A percentile compares a stretch with the other conserved stretches of the same genome.
Evolutionary conservation across 2,797 vertebrate genomes (phyloP).

Genomic region (Todus mexicanus): DNA sequence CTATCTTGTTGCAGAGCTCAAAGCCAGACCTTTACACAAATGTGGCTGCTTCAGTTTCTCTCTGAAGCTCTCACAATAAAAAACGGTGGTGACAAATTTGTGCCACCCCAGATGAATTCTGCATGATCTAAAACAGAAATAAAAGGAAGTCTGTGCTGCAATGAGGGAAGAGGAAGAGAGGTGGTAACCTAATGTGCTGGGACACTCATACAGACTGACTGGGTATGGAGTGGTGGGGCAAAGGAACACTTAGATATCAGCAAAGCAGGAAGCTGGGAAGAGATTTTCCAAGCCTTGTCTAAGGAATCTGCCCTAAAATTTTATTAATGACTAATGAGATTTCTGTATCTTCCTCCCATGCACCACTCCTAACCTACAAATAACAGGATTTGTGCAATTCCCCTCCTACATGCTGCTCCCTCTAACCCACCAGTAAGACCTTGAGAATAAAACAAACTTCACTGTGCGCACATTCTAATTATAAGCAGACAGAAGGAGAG

Average conservation of each 20-base stretch:
- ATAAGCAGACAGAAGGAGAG: conserved; percentile 41
- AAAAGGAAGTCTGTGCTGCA: background rate
- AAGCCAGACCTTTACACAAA: background rate
- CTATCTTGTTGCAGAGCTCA: background rate
- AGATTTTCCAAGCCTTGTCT: background rate
- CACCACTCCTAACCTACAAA: conserved; percentile 33
- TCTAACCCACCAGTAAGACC: conserved; percentile 10
- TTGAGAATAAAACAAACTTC: conserved; percentile 34
- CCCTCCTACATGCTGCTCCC: background rate
- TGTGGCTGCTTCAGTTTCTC: background rate
- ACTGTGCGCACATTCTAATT: conserved; percentile 9
- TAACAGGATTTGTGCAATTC: conserved; percentile 51
- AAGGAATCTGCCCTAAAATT: background rate
- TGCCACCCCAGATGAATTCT: background rate
- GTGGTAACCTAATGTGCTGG: background rate
- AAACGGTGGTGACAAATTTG: background rate
- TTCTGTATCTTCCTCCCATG: conserved; percentile 14
- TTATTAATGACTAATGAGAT: conserved; percentile 14
- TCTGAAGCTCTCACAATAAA: background rate
- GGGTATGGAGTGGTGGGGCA: background rate
- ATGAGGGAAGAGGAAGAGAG: background rate
- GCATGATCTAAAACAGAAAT: background rate
- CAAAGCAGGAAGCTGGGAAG: background rate
- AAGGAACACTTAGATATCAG: background rate
- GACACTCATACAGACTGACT: background rate